Evolutionary conservation across 2,888 invertebrate species (phyloP), one percentile per base, ranked within the genome.

Genomic region (Tubulanus polymorphus): DNA sequence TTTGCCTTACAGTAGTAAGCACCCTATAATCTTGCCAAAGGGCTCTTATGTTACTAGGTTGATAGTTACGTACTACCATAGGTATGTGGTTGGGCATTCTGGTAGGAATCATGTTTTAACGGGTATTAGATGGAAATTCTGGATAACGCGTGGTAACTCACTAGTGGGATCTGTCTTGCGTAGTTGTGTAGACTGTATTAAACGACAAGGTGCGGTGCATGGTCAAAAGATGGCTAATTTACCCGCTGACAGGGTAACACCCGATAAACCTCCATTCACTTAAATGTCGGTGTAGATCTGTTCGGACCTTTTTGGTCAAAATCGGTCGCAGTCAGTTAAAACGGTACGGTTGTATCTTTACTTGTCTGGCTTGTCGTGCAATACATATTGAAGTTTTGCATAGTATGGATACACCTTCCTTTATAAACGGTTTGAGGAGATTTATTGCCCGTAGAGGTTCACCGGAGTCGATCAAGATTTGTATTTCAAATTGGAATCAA

Each of bases 241-340:
- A 10, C 51, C 51, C n/a, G 6, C 8, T 10, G 45, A 46, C 12
- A 8, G 51, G 12, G 8, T 47, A 12, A 10, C 10, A 45, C 10
- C 51, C 12, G 51, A 37, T 18, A 26, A 46, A 12, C 15, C 51
- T 8, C 47, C 51, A 10, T 51, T 51, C 23, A n/a, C 15, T n/a
- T n/a, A 10, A 10, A 25, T 23, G 27, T 49, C 6, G 52, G 52
- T 15, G 23, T 52, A 48, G 52, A 52, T 27, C 27, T 18, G 27
- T 52, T 52, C 25, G 52, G 51, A 10, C 51, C 51, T 46, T 48
- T 46, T 10, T 51, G 18, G 51, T 45, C 45, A 51, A 51, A 46
- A 6, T 10, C 10, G 51, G 51, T 12, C 51, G 51, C 6, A 18
- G n/a, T 45, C 46, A 45, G 23, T 12, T 47, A 23, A 51, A 51